A percentile compares a stretch with the other conserved stretches of the same genome.
Evolutionary conservation across 2,797 vertebrate species (phyloP).

Genomic region (Australoheros facetus): DNA sequence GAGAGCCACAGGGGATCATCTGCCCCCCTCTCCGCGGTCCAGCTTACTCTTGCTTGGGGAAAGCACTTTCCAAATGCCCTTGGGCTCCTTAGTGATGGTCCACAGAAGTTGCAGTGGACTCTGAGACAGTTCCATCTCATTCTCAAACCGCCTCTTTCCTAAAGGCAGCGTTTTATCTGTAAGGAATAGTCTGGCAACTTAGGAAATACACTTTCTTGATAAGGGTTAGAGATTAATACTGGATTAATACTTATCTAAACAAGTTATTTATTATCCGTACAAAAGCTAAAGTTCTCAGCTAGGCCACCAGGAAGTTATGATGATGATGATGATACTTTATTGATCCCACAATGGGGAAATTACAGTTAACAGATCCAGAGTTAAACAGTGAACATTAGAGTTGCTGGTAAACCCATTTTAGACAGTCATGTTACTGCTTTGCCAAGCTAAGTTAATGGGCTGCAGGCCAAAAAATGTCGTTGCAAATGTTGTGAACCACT

Average conservation of each 20-base stretch:
- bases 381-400: not conserved
- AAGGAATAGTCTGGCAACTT: not conserved
- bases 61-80: constrained; percentile 49
- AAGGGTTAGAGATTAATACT: not conserved
- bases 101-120: constrained; percentile 8
- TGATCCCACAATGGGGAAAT: too few relatives aligned
- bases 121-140: constrained; percentile 10
- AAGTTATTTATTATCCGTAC: not conserved
- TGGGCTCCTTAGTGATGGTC: constrained; percentile 23
- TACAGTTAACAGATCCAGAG: not conserved
- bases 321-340: too few relatives aligned
- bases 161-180: not conserved
- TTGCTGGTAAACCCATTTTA: not conserved
- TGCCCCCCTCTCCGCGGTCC: constrained; percentile 37
- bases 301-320: not conserved
- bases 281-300: not conserved
- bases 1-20: constrained; percentile 52
- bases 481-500: not conserved
- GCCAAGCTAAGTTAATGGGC: not conserved
- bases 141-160: constrained; percentile 12
- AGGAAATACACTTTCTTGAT: not conserved
- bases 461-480: not conserved
- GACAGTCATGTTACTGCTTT: not conserved
- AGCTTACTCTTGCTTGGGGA: constrained; percentile 25
- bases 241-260: too few relatives aligned